Evolutionary conservation across 2,797 vertebrate species (phyloP), one percentile per base, ranked within the genome.

Genomic region (Eulemur rubriventer): DNA sequence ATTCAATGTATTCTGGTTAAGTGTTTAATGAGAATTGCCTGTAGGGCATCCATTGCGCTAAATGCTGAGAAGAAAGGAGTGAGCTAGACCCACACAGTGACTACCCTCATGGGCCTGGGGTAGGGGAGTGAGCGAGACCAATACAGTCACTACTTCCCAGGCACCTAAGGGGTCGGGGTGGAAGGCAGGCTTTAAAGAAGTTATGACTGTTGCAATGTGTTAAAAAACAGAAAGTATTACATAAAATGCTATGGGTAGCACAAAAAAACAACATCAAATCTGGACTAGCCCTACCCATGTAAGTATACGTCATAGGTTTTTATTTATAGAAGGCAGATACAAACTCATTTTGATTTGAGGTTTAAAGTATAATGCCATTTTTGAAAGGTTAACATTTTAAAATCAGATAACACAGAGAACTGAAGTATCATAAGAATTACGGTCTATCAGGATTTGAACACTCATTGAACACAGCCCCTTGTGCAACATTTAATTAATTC

Each of bases 1-100:
- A n/a, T 92, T 96, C 41, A 59, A 76, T 84, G 84, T 79, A 85
- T 89, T 84, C 28, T 63, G 73, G 63, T 75, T 93, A 91, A 94
- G 43, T 59, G 43, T 93, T 89, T 83, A 69, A 83, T 63, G 41
- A 89, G 28, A 95, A 86, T 82, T 63, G 48, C 30, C 38, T 92
- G 20, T 55, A 12, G 20, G 41, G 69, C 14, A 52, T 13, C 46
- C 48, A n/a, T 43, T 81, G 65, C 50, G 43, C 59, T 89, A 87
- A 85, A 14, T 63, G 48, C 72, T 94, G 30, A 41, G 33, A 90
- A 80, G 6, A 67, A 18, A 72, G 33, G 8, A 43, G 4, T n/a
- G 28, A 82, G 30, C 17, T 11, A 26, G 7, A 82, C 8, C 33
- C 35, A 11, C 26, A 65, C 0, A 61, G 20, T 63, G 26, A 24